These are phyloP conservation scores for Gambusia holbrooki DNA, from an alignment of 2,113 vertebrate species.

Conservation along the genomic window DNA sequence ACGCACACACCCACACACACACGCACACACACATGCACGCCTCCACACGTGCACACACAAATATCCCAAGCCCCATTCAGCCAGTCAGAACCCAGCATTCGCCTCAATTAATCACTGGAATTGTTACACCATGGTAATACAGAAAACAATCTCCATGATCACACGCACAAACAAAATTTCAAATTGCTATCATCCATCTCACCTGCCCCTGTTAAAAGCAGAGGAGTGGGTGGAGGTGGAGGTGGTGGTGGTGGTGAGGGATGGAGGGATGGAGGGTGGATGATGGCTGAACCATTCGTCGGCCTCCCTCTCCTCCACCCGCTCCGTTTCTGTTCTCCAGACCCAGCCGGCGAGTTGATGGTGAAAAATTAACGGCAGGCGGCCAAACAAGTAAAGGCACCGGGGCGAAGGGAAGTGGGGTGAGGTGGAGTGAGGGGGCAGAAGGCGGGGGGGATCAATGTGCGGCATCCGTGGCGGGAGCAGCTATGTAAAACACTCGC, in stretches of 20 bases:
- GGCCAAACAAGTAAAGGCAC: slow-evolving; percentile 66
- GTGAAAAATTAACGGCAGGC: slow-evolving; percentile 75
- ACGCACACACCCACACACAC: not conserved
- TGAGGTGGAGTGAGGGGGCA: no score
- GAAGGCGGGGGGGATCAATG: slow-evolving; percentile 69
- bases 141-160: slow-evolving; percentile 81
- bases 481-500: slow-evolving; percentile 80
- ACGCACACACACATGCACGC: not conserved
- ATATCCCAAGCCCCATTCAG: slow-evolving; percentile 2
- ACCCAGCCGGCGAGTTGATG: slow-evolving; percentile 60
- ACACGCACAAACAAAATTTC: slow-evolving; percentile 81
- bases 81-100: slow-evolving; percentile 27
- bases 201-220: slow-evolving; percentile 69
- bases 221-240: not conserved
- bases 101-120: slow-evolving; percentile 75
- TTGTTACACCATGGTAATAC: slow-evolving; percentile 76
- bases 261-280: no score
- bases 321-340: slow-evolving; percentile 36
- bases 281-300: slow-evolving; percentile 40
- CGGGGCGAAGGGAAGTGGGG: slow-evolving; percentile 33
- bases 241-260: slow-evolving; percentile 3
- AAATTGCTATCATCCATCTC: slow-evolving; percentile 82
- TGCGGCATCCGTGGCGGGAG: slow-evolving; percentile 57
- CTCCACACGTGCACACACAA: not conserved
- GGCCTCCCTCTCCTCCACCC: slow-evolving; percentile 20